Evolutionary conservation across 2,888 invertebrate species (phyloP).

Genomic region (Geotrupes spiniger): DNA sequence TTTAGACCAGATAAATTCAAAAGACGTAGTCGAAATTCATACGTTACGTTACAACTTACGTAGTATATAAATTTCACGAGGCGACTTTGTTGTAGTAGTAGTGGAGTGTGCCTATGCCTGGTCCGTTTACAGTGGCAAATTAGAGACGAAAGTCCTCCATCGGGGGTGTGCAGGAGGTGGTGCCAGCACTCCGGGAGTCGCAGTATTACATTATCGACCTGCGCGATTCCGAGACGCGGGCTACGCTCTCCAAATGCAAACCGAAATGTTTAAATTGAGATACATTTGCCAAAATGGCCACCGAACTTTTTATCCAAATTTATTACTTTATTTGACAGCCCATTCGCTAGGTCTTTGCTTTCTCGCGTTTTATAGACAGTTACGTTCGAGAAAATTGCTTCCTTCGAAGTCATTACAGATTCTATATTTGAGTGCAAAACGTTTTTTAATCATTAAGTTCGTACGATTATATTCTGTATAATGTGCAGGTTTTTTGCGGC

Average conservation of each 20-base stretch:
- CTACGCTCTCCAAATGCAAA: conserved; percentile 6
- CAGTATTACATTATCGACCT: conserved; percentile 46
- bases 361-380: background rate
- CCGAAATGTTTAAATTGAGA: conserved; percentile 19
- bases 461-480: too few species aligned
- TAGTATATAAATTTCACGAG: conserved; percentile 4
- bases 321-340: conserved; percentile 7
- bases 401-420: too few species aligned
- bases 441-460: too few species aligned
- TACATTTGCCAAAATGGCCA: conserved; percentile 23
- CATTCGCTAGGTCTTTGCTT: background rate
- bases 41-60: conserved; percentile 5
- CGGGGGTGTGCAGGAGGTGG: conserved; percentile 38
- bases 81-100: background rate
- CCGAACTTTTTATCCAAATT: conserved; percentile 17
- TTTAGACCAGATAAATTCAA: too few species aligned
- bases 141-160: conserved; percentile 15
- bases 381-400: conserved; percentile 11
- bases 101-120: background rate
- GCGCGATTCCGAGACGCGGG: conserved; percentile 34
- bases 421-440: too few species aligned
- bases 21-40: background rate
- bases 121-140: conserved; percentile 3
- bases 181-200: conserved; percentile 37
- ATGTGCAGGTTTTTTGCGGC: too few species aligned